These are phyloP conservation scores for Drosophila macrothrix DNA, from an alignment of 2,888 invertebrate species.

Conservation along the genomic window DNA sequence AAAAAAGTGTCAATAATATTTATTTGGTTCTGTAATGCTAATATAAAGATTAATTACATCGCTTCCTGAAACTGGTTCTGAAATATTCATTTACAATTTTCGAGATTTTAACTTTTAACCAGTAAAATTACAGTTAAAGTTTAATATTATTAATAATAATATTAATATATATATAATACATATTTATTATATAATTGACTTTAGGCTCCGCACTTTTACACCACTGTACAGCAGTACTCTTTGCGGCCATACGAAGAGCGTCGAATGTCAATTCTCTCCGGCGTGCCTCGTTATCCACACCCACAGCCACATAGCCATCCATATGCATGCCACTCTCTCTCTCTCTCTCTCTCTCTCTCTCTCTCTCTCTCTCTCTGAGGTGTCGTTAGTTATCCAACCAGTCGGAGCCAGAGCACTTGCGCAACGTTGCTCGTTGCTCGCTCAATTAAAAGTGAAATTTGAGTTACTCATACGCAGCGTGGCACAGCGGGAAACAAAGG, in stretches of 20 bases:
- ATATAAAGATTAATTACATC: background rate
- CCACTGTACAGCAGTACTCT: conserved; percentile 50
- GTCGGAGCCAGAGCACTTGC: conserved; percentile 58
- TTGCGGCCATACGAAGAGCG: conserved; percentile 54
- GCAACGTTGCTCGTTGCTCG: conserved; percentile 55
- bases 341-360: conserved; percentile 41
- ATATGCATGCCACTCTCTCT: conserved; percentile 54
- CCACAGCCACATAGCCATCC: conserved; percentile 5
- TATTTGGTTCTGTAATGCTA: background rate
- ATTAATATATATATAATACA: background rate
- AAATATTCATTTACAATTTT: background rate
- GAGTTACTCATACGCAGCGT: conserved; percentile 58
- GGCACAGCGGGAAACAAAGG: conserved; percentile 6
- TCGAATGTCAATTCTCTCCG: conserved; percentile 58
- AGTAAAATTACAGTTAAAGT: background rate
- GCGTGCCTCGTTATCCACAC: conserved; percentile 38
- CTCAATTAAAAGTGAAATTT: conserved; percentile 58
- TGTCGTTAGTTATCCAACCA: conserved; percentile 49
- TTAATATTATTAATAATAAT: background rate
- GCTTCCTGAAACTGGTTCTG: background rate
- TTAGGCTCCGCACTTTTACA: background rate
- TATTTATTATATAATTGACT: background rate
- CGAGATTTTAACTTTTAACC: background rate
- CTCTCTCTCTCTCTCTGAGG: conserved; percentile 55
- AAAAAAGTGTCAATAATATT: background rate